Base-by-base conservation (phyloP, 1,140 invertebrate species). In the Drosophila nigromelanica region DNA sequence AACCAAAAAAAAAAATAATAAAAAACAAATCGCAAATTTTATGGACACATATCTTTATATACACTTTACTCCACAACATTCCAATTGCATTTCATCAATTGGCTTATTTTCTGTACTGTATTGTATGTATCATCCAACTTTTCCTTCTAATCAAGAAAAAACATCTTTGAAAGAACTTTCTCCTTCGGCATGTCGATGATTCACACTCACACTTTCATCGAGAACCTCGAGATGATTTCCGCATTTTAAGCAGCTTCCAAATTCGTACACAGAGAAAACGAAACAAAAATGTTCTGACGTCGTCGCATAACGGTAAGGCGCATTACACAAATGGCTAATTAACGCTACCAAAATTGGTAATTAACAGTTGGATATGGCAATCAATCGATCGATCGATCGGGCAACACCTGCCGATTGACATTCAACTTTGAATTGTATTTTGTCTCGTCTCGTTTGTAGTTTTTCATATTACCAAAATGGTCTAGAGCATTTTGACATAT, bases 271-370 rank as follows among this genome's bases (percentile, higher is more conserved):
- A 24, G 2, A 47, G 10, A 24, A 47, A 47, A 47, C 18, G 10
- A 47, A 14, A 45, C 7, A 10, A 40, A 37, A 14, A 30, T 21
- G 45, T 24, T 35, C n/a, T 42, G 39, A 51, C 39, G 7, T 50
- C 39, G 7, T 50, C 5, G 24, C 35, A 27, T 50, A 77, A 74
- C 74, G 71, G 72, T 74, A 63, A 45, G 45, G 7, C 48, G 47
- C 59, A 71, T 86, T 52, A 73, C 74, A 58, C 62, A 85, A 74
- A 78, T 72, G 74, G 73, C 55, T 85, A 85, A 86, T 85, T 86
- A 85, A 59, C 59, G 47, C 55, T 71, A 47, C 82, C 82, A 80
- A 85, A 85, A 85, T 85, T 85, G 81, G 81, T 75, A 75, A 78
- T 66, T 75, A 81, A 69, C 66, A 61, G 40, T 72, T 66, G 39